Evolutionary conservation across 1,140 invertebrate genomes (phyloP).

Genomic region (Medauroidea extradentata): DNA sequence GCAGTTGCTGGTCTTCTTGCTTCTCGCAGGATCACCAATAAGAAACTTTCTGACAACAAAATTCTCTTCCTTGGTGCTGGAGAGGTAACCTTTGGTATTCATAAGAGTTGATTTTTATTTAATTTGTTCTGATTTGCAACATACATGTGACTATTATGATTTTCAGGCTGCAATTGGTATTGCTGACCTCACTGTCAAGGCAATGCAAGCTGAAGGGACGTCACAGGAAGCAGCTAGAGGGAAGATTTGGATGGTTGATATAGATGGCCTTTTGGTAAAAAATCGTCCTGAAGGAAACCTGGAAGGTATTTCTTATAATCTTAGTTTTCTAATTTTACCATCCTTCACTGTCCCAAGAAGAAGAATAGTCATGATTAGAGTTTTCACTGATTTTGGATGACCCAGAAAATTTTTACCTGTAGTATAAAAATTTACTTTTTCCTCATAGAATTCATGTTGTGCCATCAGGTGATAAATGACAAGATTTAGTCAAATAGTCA

Average conservation of each 20-base stretch:
- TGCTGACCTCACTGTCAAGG: constrained; percentile 78
- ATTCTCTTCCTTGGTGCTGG: constrained; percentile 92
- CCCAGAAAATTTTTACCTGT: no score
- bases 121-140: not conserved
- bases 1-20: constrained; percentile 89
- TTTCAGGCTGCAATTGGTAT: constrained; percentile 78
- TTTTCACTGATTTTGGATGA: no score
- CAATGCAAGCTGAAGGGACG: constrained; percentile 78
- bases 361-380: no score
- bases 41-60: constrained; percentile 69
- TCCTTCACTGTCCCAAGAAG: no score
- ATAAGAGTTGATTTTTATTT: no score
- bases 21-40: constrained; percentile 70
- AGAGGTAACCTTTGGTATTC: constrained; percentile 53
- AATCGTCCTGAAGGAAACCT: constrained; percentile 58
- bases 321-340: not conserved
- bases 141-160: not conserved
- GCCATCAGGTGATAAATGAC: no score
- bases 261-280: constrained; percentile 73
- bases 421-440: no score
- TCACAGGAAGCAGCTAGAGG: constrained; percentile 61
- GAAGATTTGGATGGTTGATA: constrained; percentile 70
- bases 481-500: no score
- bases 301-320: constrained; percentile 22
- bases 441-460: no score